Conservation (phyloP, 2,113 vertebrate genomes). For the Nipponia nippon region DNA sequence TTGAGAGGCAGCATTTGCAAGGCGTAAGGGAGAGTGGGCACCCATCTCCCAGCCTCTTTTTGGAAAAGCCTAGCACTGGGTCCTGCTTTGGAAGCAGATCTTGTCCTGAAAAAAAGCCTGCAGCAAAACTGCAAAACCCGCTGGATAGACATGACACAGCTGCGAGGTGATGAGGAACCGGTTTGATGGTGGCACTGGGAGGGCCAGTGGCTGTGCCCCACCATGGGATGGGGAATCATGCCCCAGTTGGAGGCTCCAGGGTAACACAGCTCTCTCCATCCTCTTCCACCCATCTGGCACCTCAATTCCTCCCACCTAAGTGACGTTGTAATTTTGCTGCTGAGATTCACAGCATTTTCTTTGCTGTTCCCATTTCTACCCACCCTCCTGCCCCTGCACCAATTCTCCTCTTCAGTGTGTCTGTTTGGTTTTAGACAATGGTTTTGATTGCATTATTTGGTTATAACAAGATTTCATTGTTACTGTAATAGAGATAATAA, state of each 20-base stretch:
- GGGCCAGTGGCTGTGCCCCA: rapidly evolving
- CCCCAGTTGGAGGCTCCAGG: rapidly evolving
- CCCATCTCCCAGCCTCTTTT: not conserved
- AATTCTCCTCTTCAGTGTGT: not conserved
- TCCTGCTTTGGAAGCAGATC: not conserved
- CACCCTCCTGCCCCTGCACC: not conserved
- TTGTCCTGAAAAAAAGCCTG: not conserved
- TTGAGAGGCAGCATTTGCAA: not conserved
- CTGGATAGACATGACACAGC: not conserved
- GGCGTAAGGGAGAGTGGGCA: rapidly evolving
- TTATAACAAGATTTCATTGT: not conserved
- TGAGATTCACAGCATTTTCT: not conserved
- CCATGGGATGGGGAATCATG: not conserved
- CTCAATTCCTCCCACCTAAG: not conserved
- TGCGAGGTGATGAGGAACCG: rapidly evolving
- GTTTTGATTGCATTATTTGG: not conserved
- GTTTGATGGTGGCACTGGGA: not conserved
- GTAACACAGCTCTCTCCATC: rapidly evolving
- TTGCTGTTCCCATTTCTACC: not conserved
- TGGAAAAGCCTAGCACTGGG: not conserved
- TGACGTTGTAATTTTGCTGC: not conserved
- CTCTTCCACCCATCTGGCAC: not conserved
- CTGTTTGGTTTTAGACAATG: not conserved
- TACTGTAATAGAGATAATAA: not conserved
- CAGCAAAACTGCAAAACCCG: not conserved